Conservation (phyloP, 2,888 invertebrate genomes). For the Agonopterix arenella region DNA sequence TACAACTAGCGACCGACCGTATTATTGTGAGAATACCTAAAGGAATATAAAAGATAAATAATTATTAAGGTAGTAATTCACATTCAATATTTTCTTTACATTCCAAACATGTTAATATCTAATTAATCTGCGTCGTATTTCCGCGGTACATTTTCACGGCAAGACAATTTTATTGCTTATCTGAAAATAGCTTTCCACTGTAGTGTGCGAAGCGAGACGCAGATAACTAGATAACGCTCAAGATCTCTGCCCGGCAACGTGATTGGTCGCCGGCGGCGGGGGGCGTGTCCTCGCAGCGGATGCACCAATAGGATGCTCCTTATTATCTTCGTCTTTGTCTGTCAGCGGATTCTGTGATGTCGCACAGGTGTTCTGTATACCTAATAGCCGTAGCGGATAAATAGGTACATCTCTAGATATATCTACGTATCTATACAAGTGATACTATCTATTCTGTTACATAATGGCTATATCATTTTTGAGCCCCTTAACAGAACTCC, state of each 20-base stretch:
- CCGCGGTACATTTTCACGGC: constrained; percentile 21
- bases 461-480: no score
- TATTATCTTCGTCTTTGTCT: constrained; percentile 77
- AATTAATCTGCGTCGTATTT: constrained; percentile 6
- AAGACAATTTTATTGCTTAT: constrained; percentile 22
- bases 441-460: not conserved
- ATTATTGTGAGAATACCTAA: not conserved
- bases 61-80: no score
- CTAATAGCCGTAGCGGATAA: constrained; percentile 1
- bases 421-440: not conserved
- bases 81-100: not conserved
- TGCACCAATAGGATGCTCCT: constrained; percentile 77
- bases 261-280: constrained; percentile 53
- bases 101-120: constrained; percentile 4
- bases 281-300: constrained; percentile 72
- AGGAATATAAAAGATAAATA: not conserved
- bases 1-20: not conserved
- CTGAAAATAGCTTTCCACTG: constrained; percentile 56
- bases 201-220: constrained; percentile 63
- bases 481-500: no score
- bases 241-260: constrained; percentile 69
- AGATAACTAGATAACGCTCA: constrained; percentile 75
- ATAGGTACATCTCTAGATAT: no score
- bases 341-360: constrained; percentile 65
- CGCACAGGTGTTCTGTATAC: constrained; percentile 34